Percentiles rank a stretch among this genome's conserved stretches.
Conservation (phyloP, 2,888 invertebrate species). For the Leptopilina drosophilae region DNA sequence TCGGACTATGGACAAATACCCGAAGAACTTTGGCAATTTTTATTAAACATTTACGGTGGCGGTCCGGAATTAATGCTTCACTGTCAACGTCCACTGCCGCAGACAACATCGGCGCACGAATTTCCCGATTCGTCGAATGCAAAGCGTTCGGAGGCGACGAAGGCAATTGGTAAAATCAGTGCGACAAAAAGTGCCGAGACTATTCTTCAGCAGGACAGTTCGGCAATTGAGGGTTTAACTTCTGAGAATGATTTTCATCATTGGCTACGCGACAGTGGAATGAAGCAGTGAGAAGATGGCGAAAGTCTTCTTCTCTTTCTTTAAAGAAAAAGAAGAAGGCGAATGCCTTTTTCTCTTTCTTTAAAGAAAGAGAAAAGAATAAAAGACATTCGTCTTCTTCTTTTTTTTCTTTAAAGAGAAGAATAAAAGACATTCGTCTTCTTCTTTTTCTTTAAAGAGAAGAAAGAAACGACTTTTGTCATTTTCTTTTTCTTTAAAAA, state of each 20-base stretch:
- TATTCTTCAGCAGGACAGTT: conserved; percentile 69
- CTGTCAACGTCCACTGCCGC: conserved; percentile 71
- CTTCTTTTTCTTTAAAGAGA: too few species aligned
- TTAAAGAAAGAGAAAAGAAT: too few species aligned
- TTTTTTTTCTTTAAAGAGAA: too few species aligned
- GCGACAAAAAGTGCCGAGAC: conserved; percentile 71
- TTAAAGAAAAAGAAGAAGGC: too few species aligned
- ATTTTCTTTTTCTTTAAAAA: too few species aligned
- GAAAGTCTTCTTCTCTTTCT: too few species aligned
- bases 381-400: too few species aligned
- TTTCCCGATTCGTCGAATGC: conserved; percentile 68
- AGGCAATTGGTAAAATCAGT: conserved; percentile 64
- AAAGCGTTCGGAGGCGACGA: conserved; percentile 65
- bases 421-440: too few species aligned
- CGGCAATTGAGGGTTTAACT: conserved; percentile 67
- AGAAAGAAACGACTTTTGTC: too few species aligned
- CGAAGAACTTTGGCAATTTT: conserved; percentile 91
- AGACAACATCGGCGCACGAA: conserved; percentile 74
- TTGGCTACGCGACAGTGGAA: conserved; percentile 62
- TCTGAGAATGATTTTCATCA: conserved; percentile 69
- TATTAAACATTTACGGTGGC: conserved; percentile 91
- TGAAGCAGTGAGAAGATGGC: too few species aligned
- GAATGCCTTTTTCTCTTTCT: too few species aligned
- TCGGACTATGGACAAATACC: conserved; percentile 88
- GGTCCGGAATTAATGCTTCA: conserved; percentile 87